These are phyloP conservation scores for Tribolium madens DNA, from an alignment of 1,140 invertebrate species.

Conservation along the genomic window DNA sequence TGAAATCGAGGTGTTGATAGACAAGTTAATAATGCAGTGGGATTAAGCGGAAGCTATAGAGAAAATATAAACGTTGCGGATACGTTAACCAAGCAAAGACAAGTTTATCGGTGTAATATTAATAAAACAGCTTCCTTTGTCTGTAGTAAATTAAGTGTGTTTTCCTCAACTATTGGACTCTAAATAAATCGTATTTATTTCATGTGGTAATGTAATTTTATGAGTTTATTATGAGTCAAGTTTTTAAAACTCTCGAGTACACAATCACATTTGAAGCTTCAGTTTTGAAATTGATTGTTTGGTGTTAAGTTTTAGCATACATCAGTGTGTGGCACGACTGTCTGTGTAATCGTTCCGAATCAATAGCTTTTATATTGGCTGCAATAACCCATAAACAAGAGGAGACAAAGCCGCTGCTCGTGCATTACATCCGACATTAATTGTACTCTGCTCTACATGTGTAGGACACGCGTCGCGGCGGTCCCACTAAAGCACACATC, in stretches of 20 bases:
- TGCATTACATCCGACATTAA: conserved; percentile 63
- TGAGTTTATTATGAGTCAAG: too few relatives aligned
- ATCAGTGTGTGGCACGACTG: conserved; percentile 50
- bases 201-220: too few relatives aligned
- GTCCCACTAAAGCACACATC: conserved; percentile 32
- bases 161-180: neutral
- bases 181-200: too few relatives aligned
- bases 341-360: conserved; percentile 61
- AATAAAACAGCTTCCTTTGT: neutral
- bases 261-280: too few relatives aligned
- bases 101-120: neutral
- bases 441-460: conserved; percentile 62
- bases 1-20: neutral
- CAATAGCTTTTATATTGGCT: conserved; percentile 62
- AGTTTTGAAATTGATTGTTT: conserved; percentile 20
- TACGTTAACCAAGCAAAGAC: neutral
- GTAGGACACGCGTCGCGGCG: conserved; percentile 62
- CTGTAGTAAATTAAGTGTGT: neutral
- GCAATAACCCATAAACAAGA: conserved; percentile 63
- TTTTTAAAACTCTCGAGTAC: too few relatives aligned
- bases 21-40: neutral
- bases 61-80: neutral
- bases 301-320: conserved; percentile 45
- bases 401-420: conserved; percentile 58
- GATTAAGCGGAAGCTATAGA: neutral